phyloP scores from a whole-genome alignment of 2,113 vertebrate genomes.

The Pomatorhinus ruficollis region DNA sequence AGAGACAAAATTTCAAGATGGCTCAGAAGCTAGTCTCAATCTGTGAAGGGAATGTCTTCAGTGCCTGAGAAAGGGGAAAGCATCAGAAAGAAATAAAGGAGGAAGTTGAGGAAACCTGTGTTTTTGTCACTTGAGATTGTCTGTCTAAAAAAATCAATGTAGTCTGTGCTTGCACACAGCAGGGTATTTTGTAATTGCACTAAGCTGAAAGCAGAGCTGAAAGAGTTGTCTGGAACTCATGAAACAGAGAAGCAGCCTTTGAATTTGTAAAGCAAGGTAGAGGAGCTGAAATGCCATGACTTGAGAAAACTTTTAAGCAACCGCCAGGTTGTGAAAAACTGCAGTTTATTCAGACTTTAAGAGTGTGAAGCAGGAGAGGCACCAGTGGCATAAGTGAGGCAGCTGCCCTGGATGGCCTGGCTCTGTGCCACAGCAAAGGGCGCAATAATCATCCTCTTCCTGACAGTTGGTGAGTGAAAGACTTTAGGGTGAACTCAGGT shows the following conservation, averaged over 20 bases:
- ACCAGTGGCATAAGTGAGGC: accelerated
- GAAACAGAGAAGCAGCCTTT: background rate
- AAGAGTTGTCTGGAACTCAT: background rate
- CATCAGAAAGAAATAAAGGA: background rate
- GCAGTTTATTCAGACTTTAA: background rate
- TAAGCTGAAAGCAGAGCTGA: background rate
- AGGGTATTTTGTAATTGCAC: background rate
- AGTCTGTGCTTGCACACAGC: background rate
- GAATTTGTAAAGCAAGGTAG: background rate
- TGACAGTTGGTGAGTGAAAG: background rate
- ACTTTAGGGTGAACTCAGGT: background rate
- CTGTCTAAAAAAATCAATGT: background rate
- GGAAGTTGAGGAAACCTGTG: background rate
- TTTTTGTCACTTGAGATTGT: background rate
- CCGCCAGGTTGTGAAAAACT: background rate
- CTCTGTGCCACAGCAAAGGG: background rate
- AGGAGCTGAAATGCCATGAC: background rate
- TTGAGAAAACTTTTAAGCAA: background rate
- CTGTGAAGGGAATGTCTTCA: background rate
- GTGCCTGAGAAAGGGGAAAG: background rate
- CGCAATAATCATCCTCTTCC: too few relatives aligned
- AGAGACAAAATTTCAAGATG: background rate
- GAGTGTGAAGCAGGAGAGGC: background rate
- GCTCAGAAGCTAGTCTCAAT: background rate
- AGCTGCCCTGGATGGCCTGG: background rate